Evolutionary conservation across 2,888 invertebrate genomes (phyloP).

Genomic region (Temnothorax unifasciatus): DNA sequence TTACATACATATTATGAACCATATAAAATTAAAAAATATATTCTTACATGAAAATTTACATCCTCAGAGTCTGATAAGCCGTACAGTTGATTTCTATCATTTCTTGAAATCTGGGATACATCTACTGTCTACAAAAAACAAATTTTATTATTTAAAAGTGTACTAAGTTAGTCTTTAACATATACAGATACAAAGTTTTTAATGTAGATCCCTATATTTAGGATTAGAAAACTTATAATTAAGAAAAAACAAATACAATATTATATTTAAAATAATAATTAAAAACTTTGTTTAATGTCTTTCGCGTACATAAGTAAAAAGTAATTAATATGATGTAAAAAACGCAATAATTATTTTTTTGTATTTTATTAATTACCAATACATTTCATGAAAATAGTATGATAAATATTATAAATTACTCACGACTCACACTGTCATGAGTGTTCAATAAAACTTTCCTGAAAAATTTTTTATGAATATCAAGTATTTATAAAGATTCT

Average conservation of each 20-base stretch:
- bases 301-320: background rate
- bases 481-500: background rate
- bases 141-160: background rate
- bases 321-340: background rate
- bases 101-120: background rate
- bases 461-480: background rate
- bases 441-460: background rate
- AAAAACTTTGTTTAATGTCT: background rate
- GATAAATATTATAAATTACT: background rate
- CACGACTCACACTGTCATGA: background rate
- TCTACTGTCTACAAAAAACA: background rate
- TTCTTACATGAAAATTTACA: background rate
- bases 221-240: background rate
- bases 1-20: no score
- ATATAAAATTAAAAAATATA: background rate
- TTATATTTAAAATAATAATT: background rate
- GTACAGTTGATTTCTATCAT: background rate
- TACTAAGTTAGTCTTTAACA: background rate
- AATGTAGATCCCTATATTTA: background rate
- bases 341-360: background rate
- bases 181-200: background rate
- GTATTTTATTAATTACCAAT: background rate
- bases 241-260: background rate
- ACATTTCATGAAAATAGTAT: background rate
- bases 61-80: background rate